Base-by-base conservation (phyloP, 1,140 invertebrate genomes). In the Planococcus citri region DNA sequence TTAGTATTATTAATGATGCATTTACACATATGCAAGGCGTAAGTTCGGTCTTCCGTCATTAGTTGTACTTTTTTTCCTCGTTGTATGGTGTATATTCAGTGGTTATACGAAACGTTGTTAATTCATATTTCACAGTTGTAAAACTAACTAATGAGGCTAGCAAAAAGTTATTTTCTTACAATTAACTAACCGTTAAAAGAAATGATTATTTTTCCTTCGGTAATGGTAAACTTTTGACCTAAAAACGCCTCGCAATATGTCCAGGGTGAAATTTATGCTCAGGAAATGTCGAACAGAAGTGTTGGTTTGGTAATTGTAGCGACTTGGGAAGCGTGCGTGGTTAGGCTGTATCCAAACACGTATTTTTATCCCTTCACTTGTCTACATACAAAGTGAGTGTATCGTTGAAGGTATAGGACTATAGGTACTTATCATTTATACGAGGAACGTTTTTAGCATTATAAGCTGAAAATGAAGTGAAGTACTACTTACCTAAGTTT, bases 41-140 rank as follows among this genome's bases (percentile, higher is more conserved):
- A 27, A 64, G 60, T 64, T 64, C 8, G 60, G 20, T 64, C 60
- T 64, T 64, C 60, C 60, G 60, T 64, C 60, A 64, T 64, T 64
- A 64, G 21, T 25, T 20, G 6, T 25, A 51, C 41, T 20, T 51
- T 51, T 51, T 51, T 51, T 51, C 41, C 24, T 64, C 60, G 22
- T 60, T n/a, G n/a, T n/a, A 20, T n/a, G n/a, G n/a, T 60, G 8
- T 60, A 20, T 64, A 17, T 25, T 64, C 25, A n/a, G n/a, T n/a
- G n/a, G 22, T 4, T 64, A 10, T 64, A 64, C 22, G 25, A 64
- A 64, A 64, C 60, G 60, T 64, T 22, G 57, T 60, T 64, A 64
- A 64, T 64, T 64, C 60, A 64, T 64, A 64, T 64, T 64, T 64
- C 60, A 64, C 60, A 64, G 60, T 64, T 64, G 60, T 64, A 64